A percentile compares a stretch with the other conserved stretches of the same genome.
These are phyloP conservation scores for Pollenia angustigena DNA, from an alignment of 2,888 invertebrate genomes.

Conservation along the genomic window DNA sequence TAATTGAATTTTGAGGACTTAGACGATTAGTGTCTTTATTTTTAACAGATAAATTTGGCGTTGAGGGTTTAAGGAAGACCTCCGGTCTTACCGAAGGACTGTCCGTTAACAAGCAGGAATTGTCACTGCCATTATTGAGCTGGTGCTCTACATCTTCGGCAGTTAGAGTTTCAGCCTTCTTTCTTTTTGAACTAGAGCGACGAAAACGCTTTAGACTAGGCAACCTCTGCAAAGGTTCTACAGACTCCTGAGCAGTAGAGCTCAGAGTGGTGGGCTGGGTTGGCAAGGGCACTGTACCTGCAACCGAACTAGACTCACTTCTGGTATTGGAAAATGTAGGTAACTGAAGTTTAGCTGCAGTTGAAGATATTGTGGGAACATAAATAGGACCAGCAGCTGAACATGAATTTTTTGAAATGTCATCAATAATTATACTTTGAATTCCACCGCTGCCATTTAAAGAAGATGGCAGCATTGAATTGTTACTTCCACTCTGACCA, in stretches of 20 bases:
- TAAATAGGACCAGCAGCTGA: constrained; percentile 79
- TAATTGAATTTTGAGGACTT: constrained; percentile 90
- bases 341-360: constrained; percentile 76
- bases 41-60: constrained; percentile 86
- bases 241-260: constrained; percentile 56
- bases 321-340: constrained; percentile 64
- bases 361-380: constrained; percentile 80
- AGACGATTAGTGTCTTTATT: constrained; percentile 88
- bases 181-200: constrained; percentile 89
- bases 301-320: constrained; percentile 12
- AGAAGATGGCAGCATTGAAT: constrained; percentile 75
- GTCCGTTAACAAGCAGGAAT: constrained; percentile 85
- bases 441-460: constrained; percentile 78
- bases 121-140: constrained; percentile 90
- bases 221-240: constrained; percentile 75
- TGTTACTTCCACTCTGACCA: constrained; percentile 57
- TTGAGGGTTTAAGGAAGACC: constrained; percentile 71
- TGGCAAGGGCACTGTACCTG: constrained; percentile 49
- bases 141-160: constrained; percentile 85
- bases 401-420: constrained; percentile 81
- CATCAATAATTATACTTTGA: constrained; percentile 81
- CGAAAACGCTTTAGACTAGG: constrained; percentile 90
- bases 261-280: constrained; percentile 31
- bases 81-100: constrained; percentile 85
- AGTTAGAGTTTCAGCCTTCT: constrained; percentile 79